phyloP scores from a whole-genome alignment of 2,888 invertebrate genomes.

The Pheosia tremula region DNA sequence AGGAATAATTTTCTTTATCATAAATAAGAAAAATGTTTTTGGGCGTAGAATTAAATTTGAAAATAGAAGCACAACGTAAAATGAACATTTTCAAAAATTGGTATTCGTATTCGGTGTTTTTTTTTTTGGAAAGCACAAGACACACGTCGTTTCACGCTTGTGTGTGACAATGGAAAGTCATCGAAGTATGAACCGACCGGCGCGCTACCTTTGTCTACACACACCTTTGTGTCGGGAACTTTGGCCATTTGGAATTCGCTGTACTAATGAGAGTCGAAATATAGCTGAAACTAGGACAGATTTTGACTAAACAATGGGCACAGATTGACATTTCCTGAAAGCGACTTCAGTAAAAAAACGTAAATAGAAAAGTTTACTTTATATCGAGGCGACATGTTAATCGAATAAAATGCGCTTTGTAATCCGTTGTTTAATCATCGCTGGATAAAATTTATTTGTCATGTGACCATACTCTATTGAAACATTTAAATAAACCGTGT shows the following conservation, averaged over 20 bases:
- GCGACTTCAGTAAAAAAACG: background rate
- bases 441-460: too few species aligned
- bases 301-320: too few species aligned
- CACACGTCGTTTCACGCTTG: background rate
- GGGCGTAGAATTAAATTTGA: background rate
- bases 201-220: slow-evolving; percentile 21
- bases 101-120: background rate
- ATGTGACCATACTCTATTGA: too few species aligned
- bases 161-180: slow-evolving; percentile 20
- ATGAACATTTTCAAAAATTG: background rate
- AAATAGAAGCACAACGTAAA: background rate
- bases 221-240: slow-evolving; percentile 24
- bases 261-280: slow-evolving; percentile 34
- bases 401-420: too few species aligned
- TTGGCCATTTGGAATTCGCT: slow-evolving; percentile 11
- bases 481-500: too few species aligned
- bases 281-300: background rate
- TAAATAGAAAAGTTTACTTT: slow-evolving; percentile 22
- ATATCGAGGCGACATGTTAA: slow-evolving; percentile 10
- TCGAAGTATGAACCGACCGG: slow-evolving; percentile 43
- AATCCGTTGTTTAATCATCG: too few species aligned
- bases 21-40: too few species aligned
- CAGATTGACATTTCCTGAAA: background rate
- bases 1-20: too few species aligned
- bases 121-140: background rate